Percentiles rank a stretch among this genome's conserved stretches.
Evolutionary conservation across 2,888 invertebrate species (phyloP).

Genomic region (Limnephilus lunatus): DNA sequence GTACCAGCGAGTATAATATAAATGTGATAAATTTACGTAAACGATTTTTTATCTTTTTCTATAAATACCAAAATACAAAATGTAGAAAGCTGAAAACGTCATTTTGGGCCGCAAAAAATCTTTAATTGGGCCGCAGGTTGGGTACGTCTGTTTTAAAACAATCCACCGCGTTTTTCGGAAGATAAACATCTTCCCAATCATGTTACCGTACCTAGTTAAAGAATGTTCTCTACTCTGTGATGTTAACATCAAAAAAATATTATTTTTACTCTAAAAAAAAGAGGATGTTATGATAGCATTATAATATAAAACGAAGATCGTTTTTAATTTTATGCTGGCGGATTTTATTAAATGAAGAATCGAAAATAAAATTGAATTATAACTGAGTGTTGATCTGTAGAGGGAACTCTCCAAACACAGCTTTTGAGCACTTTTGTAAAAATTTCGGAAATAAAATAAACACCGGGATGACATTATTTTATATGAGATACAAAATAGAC

Average conservation of each 20-base stretch:
- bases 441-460: neutral
- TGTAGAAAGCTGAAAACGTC: no score
- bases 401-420: neutral
- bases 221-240: neutral
- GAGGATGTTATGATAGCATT: neutral
- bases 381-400: neutral
- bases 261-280: neutral
- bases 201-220: neutral
- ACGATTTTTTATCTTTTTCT: no score
- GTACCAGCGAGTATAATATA: no score
- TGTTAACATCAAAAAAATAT: neutral
- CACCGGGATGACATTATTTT: neutral
- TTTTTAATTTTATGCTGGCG: neutral
- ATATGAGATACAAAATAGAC: neutral
- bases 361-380: neutral
- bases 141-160: neutral
- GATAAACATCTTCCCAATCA: neutral
- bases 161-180: neutral
- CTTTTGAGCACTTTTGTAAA: neutral
- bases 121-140: no score
- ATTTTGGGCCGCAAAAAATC: no score
- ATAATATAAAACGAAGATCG: neutral
- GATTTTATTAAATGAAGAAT: neutral
- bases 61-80: no score
- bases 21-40: no score